Evolutionary conservation across 2,797 vertebrate species (phyloP), one percentile per base, ranked within the genome.

Genomic region (Enteromius anoplus): DNA sequence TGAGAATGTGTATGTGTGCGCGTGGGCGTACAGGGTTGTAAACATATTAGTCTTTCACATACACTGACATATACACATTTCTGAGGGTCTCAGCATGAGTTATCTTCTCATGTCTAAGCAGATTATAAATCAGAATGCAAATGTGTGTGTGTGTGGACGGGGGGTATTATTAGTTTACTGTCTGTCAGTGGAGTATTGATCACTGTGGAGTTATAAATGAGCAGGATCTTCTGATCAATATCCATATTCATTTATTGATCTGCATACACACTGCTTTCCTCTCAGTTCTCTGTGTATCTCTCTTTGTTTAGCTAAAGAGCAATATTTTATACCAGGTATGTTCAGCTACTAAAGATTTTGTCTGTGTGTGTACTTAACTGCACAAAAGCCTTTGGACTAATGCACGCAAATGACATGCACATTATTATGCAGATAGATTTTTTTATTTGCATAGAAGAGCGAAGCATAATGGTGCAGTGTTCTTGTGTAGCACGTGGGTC

Each of bases 291-390:
- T 92, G 88, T 94, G 91, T 95, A 91, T 96, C 92, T 87, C 42
- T 91, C 93, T 92, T 94, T 93, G 87, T 91, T 34, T 97, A 99
- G 98, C 97, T 94, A 98, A 96, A 96, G 98, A 99, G 93, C 97
- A 99, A 93, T 99, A 99, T 98, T 96, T 98, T 96, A 97, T 99
- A 96, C 97, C 97, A 99, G 98, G 98, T 99, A 98, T 94, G 95
- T 94, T 91, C 89, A 93, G 90, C 91, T 68, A 29, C 12, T 64
- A 29, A 69, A 72, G 15, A 15, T 90, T 91, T 91, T 91, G n/a
- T 91, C 77, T 69, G 53, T 82, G 60, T 82, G 90, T 92, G 91
- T 90, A 91, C 91, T 15, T 47, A 47, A 47, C 14, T 88, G 60
- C 82, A 83, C 82, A 75, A 77, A 80, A 81, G 29, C 45, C 7